Percentiles rank a stretch among this genome's conserved stretches.
These are phyloP conservation scores for Dendrocopos noguchii DNA, from an alignment of 2,113 vertebrate genomes.

Conservation along the genomic window DNA sequence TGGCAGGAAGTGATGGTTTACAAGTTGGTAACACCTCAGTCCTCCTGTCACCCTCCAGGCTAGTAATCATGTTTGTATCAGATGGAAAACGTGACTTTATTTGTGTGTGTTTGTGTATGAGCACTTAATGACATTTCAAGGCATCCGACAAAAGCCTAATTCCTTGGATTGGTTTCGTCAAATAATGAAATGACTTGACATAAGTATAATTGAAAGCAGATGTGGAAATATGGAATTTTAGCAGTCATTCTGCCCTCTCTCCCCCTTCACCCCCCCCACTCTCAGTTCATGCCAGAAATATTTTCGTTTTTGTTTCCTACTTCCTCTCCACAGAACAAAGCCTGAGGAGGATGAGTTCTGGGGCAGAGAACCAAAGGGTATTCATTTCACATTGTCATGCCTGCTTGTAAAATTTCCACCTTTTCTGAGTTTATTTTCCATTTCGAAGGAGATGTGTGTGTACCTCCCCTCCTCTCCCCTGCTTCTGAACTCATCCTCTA, in stretches of 20 bases:
- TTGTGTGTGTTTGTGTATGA: constrained; percentile 61
- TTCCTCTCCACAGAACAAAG: constrained; percentile 33
- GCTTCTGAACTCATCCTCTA: not conserved
- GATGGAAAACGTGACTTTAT: constrained; percentile 66
- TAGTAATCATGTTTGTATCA: not conserved
- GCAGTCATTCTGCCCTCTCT: constrained; percentile 28
- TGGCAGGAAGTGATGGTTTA: not conserved
- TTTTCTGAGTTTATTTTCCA: constrained; percentile 28
- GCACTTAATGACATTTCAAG: constrained; percentile 80
- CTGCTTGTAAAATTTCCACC: constrained; percentile 24
- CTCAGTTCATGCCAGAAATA: constrained; percentile 67
- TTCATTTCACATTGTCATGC: not conserved
- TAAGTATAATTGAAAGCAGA: constrained; percentile 79
- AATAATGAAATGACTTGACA: constrained; percentile 81
- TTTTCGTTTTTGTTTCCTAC: constrained; percentile 67
- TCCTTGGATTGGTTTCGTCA: constrained; percentile 76
- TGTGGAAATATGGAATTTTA: constrained; percentile 74
- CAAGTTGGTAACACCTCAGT: not conserved
- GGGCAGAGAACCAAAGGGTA: constrained; percentile 15
- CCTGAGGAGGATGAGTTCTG: constrained; percentile 10
- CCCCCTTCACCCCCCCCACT: not conserved
- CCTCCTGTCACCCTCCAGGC: not conserved
- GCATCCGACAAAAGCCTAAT: constrained; percentile 71
- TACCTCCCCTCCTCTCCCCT: not conserved
- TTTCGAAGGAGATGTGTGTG: not conserved